Base-by-base conservation (phyloP, 2,888 invertebrate genomes). In the Nomada fabriciana region DNA sequence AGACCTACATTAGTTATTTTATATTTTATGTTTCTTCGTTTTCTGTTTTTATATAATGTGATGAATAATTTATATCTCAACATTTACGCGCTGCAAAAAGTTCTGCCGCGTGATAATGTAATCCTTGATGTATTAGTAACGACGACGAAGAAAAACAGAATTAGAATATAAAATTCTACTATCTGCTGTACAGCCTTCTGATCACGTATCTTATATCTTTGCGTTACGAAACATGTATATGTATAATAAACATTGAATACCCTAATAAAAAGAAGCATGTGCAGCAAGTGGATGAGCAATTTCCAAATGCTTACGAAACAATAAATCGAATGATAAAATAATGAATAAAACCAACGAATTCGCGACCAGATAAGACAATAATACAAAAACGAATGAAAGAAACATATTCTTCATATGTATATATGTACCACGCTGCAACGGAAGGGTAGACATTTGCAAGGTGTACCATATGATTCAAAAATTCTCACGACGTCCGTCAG, bases 401-500 rank as follows among this genome's bases (percentile, higher is more conserved):
- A 36, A 36, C 36, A 36, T 7, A 1, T 50, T 50, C 50, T 11
- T 0, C 50, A 1, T 0, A 1, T 0, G 11, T 50, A 18, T 18
- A 11, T 29, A 29, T 29, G 29, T 7, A 29, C 36, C 7, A 5
- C 36, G 9, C 7, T 36, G 36, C 36, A 36, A 36, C 36, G 36
- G 36, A 50, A 50, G 50, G 50, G 50, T 53, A 20, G 50, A 15
- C 9, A 2, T 20, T 43, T 29, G 42, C 23, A 43, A 53, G 53
- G 9, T 43, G 20, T 15, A 29, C 18, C 5, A 1, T 50, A 65
- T 60, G 53, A 60, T 13, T 18, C 1, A 15, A 55, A 53, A 80
- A 61, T 80, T 67, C 72, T 68, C 67, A 71, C 71, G 50, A 36
- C 5, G 42, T 2, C 7, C 11, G 1, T 20, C 50, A 42, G 4